phyloP scores from a whole-genome alignment of 1,140 invertebrate species.

The Mya arenaria region DNA sequence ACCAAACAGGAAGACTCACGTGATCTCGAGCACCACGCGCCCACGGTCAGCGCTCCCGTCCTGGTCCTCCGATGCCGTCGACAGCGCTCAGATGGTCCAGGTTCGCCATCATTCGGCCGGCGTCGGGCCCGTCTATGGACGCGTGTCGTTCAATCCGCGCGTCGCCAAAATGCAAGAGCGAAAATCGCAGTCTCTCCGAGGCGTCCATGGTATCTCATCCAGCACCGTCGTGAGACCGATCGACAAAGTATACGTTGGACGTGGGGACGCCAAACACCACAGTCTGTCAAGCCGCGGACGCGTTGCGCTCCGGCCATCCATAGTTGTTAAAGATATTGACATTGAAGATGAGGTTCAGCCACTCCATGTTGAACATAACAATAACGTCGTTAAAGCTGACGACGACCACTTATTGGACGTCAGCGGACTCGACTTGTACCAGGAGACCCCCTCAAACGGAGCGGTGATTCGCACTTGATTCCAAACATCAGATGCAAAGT shows the following conservation, averaged over 20 bases:
- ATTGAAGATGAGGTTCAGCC: neutral
- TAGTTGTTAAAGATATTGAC: slow-evolving; percentile 23
- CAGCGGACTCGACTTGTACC: slow-evolving; percentile 38
- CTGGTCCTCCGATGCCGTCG: slow-evolving; percentile 11
- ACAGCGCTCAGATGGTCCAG: neutral
- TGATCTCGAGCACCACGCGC: neutral
- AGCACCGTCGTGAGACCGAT: slow-evolving; percentile 35
- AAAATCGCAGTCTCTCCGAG: slow-evolving; percentile 23
- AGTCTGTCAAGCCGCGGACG: slow-evolving; percentile 15
- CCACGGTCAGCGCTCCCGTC: slow-evolving; percentile 22
- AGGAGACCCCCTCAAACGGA: slow-evolving; percentile 30
- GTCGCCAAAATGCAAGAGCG: slow-evolving; percentile 16
- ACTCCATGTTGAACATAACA: slow-evolving; percentile 33
- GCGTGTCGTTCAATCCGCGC: slow-evolving; percentile 33
- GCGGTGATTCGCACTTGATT: slow-evolving; percentile 34
- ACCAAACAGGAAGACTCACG: slow-evolving; percentile 19
- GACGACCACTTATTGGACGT: slow-evolving; percentile 29
- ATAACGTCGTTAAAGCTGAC: slow-evolving; percentile 4
- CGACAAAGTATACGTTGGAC: slow-evolving; percentile 31
- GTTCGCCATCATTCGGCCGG: slow-evolving; percentile 27
- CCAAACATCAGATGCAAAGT: no score
- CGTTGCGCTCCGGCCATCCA: neutral
- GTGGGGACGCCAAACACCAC: slow-evolving; percentile 31
- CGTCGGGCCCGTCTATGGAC: slow-evolving; percentile 13
- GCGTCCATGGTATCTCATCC: slow-evolving; percentile 7